A percentile compares a stretch with the other conserved stretches of the same genome.
phyloP scores from a whole-genome alignment of 1,140 invertebrate species.

The Drosophila cardini region DNA sequence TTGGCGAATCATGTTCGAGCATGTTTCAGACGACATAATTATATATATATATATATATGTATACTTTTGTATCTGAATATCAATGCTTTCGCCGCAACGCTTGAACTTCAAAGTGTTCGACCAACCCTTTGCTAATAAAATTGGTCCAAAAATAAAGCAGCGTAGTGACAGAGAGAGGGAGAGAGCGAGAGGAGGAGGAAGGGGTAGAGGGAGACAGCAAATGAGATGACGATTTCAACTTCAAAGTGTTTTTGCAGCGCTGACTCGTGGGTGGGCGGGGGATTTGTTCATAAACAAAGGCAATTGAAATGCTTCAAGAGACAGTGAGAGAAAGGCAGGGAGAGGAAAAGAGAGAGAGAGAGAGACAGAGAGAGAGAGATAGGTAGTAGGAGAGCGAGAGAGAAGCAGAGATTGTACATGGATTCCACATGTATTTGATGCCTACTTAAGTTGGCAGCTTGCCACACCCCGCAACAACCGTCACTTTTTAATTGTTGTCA shows the following conservation, averaged over 20 bases:
- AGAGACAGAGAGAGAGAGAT: conserved; percentile 4
- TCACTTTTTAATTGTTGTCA: conserved; percentile 81
- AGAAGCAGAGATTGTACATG: conserved; percentile 25
- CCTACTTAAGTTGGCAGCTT: conserved; percentile 68
- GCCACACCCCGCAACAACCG: conserved; percentile 13
- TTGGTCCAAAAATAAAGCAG: conserved; percentile 73
- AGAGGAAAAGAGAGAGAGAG: background rate
- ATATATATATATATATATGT: conserved; percentile 10
- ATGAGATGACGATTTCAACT: conserved; percentile 53
- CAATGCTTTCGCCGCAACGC: conserved; percentile 59
- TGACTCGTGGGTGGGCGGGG: conserved; percentile 16
- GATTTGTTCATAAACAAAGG: conserved; percentile 69
- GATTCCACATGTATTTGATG: conserved; percentile 64
- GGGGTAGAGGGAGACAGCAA: conserved; percentile 10
- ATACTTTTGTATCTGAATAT: conserved; percentile 54
- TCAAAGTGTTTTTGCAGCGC: conserved; percentile 61
- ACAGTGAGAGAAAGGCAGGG: too few relatives aligned
- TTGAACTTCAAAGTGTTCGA: conserved; percentile 75
- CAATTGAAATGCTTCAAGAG: conserved; percentile 72
- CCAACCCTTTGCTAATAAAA: conserved; percentile 78
- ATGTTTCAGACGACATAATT: conserved; percentile 30
- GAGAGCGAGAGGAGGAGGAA: background rate
- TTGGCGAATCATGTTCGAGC: conserved; percentile 41
- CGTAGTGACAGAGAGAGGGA: background rate
- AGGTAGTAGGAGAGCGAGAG: background rate